Conservation (phyloP, 1,140 invertebrate genomes). For the Physella acuta region DNA sequence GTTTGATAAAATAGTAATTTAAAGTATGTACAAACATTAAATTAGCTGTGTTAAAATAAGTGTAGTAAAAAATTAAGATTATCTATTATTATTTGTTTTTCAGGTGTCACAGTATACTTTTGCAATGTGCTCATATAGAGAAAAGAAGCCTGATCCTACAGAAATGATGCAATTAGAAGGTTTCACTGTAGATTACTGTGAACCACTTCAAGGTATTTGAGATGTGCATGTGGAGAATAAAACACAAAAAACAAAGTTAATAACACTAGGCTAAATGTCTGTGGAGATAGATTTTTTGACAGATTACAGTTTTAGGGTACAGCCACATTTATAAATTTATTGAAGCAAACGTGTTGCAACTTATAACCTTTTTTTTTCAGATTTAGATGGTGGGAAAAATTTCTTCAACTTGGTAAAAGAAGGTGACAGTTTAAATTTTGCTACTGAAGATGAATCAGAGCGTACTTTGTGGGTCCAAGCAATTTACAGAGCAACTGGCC, state of each 20-base stretch:
- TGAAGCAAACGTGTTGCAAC: no score
- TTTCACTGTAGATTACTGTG: constrained; percentile 98
- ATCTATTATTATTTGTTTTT: constrained; percentile 7
- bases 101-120: constrained; percentile 94
- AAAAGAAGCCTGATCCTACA: constrained; percentile 98
- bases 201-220: constrained; percentile 65
- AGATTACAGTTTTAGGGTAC: no score
- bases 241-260: neutral
- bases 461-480: constrained; percentile 96
- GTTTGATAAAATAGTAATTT: no score
- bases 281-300: no score
- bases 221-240: neutral
- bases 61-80: no score
- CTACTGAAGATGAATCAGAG: constrained; percentile 97
- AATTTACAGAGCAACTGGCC: constrained; percentile 96
- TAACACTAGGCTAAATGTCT: no score
- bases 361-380: constrained; percentile 63
- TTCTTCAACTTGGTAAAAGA: constrained; percentile 98
- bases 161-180: constrained; percentile 99
- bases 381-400: constrained; percentile 52
- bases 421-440: constrained; percentile 94
- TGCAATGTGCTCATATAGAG: constrained; percentile 98
- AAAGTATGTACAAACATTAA: no score
- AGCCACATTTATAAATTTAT: no score
- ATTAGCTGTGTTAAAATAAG: no score